Evolutionary conservation across 1,140 invertebrate genomes (phyloP).

Genomic region (Trinorchestia longiramus): DNA sequence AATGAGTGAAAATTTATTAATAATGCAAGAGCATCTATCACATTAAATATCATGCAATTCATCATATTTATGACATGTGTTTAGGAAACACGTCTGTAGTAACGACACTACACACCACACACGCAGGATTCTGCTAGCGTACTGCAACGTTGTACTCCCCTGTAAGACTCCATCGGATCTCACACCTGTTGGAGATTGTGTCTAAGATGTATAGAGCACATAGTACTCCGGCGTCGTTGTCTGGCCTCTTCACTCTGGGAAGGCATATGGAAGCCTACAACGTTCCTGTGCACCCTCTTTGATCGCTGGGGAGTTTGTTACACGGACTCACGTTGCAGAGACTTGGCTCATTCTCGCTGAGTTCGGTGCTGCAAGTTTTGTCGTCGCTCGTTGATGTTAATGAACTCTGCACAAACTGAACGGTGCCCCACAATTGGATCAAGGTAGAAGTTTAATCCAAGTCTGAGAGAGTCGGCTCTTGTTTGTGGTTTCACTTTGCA

Average conservation of each 20-base stretch:
- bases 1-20: too few relatives aligned
- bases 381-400: slow-evolving; percentile 3
- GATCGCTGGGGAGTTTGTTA: neutral
- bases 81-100: too few relatives aligned
- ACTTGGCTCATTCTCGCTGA: neutral
- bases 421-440: slow-evolving; percentile 1
- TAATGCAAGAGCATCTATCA: too few relatives aligned
- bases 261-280: neutral
- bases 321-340: neutral
- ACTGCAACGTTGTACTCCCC: too few relatives aligned
- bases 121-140: too few relatives aligned
- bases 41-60: too few relatives aligned
- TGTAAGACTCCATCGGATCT: too few relatives aligned
- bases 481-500: slow-evolving; percentile 48
- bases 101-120: too few relatives aligned
- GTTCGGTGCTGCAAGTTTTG: neutral
- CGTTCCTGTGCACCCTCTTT: neutral
- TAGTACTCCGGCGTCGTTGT: neutral
- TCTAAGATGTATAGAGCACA: too few relatives aligned
- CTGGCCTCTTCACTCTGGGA: neutral
- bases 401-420: neutral
- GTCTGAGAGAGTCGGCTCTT: neutral
- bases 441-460: slow-evolving; percentile 30
- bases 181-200: too few relatives aligned
- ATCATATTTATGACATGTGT: too few relatives aligned